Conservation (phyloP, 2,797 vertebrate genomes). For the Glyptemys insculpta region DNA sequence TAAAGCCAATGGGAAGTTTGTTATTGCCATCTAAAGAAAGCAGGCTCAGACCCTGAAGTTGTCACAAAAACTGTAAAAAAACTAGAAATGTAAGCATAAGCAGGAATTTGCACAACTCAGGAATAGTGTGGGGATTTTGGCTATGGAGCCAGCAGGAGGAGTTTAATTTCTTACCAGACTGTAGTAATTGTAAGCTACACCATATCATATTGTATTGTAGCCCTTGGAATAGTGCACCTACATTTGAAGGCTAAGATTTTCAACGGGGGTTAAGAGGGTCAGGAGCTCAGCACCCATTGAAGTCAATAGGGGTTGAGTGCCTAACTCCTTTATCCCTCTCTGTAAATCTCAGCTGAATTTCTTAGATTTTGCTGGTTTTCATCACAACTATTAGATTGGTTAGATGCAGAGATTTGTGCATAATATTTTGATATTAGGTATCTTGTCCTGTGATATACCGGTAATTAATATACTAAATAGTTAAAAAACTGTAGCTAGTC, state of each 20-base stretch:
- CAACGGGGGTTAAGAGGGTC: not conserved
- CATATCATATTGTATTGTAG: not conserved
- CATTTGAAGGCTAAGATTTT: not conserved
- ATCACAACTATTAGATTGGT: not conserved
- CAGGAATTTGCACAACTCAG: constrained; percentile 12
- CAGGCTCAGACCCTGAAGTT: not conserved
- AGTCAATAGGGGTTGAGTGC: not conserved
- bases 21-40: constrained; percentile 21
- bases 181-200: not conserved
- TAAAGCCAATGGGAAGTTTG: not conserved
- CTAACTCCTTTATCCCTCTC: not conserved
- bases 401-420: not conserved
- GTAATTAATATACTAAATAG: constrained; percentile 60
- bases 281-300: not conserved
- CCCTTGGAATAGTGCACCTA: not conserved
- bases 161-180: constrained; percentile 18
- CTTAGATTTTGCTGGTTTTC: not conserved
- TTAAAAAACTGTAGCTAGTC: constrained; percentile 54
- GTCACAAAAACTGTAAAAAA: not conserved
- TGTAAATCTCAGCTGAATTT: not conserved
- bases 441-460: not conserved
- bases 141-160: not conserved
- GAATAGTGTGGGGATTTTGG: not conserved
- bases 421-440: constrained; percentile 7
- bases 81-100: not conserved